A percentile compares a stretch with the other conserved stretches of the same genome.
phyloP scores from a whole-genome alignment of 2,888 invertebrate genomes.

The Diadromus collaris region DNA sequence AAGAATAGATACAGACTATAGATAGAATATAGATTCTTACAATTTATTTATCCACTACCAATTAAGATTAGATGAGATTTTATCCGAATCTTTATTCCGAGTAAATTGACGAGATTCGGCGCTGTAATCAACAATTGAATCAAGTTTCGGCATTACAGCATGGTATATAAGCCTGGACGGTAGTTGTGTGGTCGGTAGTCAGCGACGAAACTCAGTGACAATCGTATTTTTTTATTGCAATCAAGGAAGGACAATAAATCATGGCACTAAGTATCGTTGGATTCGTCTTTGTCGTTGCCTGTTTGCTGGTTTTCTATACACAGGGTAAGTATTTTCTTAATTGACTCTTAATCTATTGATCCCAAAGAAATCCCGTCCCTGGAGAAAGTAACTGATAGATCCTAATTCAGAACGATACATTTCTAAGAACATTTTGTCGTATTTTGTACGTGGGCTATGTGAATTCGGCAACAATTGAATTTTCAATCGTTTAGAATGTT shows the following conservation, averaged over 20 bases:
- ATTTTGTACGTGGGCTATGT: background rate
- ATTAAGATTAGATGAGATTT: background rate
- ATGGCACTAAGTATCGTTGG: constrained; percentile 60
- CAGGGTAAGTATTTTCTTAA: constrained; percentile 55
- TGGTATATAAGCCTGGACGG: background rate
- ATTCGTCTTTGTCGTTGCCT: constrained; percentile 52
- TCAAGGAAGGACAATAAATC: background rate
- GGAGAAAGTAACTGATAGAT: background rate
- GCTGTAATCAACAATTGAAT: background rate
- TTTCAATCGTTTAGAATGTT: background rate
- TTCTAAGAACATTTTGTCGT: constrained; percentile 8
- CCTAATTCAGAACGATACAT: background rate
- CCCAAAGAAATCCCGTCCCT: background rate
- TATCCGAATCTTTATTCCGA: background rate
- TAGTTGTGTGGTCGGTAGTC: background rate
- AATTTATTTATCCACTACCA: background rate
- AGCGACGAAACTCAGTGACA: constrained; percentile 19
- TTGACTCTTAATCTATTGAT: background rate
- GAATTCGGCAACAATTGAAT: background rate
- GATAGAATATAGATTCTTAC: background rate
- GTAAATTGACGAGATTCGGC: background rate
- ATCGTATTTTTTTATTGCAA: constrained; percentile 28
- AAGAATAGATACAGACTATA: too few species aligned
- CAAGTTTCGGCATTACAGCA: background rate
- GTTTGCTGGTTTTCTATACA: constrained; percentile 50